Percentiles rank a stretch among this genome's conserved stretches.
Evolutionary conservation across 2,888 invertebrate species (phyloP).

Genomic region (Xanthorhoe spadicearia): DNA sequence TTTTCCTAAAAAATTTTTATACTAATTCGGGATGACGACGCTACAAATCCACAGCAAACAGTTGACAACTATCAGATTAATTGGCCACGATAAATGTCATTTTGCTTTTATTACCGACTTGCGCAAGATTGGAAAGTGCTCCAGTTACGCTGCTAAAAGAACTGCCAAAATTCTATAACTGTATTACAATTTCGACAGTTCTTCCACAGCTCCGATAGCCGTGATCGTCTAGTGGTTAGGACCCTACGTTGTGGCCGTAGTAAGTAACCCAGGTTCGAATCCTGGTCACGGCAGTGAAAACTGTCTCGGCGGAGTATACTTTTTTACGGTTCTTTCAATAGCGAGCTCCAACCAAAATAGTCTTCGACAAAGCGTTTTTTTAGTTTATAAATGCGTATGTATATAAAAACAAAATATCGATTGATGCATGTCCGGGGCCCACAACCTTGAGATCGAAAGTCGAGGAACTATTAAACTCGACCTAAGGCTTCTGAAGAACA

Average conservation of each 20-base stretch:
- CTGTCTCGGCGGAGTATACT: conserved; percentile 50
- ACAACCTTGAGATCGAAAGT: no score
- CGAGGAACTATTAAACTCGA: no score
- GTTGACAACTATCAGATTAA: conserved; percentile 15
- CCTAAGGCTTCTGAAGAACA: background rate
- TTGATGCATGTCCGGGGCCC: no score
- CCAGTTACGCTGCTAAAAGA: no score
- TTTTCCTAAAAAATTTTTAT: no score
- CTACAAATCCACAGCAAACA: background rate
- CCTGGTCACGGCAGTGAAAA: conserved; percentile 62
- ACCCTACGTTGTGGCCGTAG: conserved; percentile 91
- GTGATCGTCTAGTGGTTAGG: conserved; percentile 90
- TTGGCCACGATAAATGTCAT: conserved; percentile 16
- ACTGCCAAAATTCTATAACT: no score
- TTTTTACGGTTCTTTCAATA: conserved; percentile 20
- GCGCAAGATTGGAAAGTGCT: conserved; percentile 50
- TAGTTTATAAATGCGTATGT: no score
- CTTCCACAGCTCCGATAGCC: conserved; percentile 55
- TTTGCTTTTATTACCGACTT: conserved; percentile 30
- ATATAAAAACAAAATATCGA: no score
- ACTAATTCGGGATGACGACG: no score
- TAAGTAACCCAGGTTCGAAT: conserved; percentile 91
- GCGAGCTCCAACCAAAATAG: no score
- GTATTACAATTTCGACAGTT: conserved; percentile 17
- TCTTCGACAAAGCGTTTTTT: no score